Evolutionary conservation across 2,797 vertebrate genomes (phyloP).

Genomic region (Adelosebastes latens): DNA sequence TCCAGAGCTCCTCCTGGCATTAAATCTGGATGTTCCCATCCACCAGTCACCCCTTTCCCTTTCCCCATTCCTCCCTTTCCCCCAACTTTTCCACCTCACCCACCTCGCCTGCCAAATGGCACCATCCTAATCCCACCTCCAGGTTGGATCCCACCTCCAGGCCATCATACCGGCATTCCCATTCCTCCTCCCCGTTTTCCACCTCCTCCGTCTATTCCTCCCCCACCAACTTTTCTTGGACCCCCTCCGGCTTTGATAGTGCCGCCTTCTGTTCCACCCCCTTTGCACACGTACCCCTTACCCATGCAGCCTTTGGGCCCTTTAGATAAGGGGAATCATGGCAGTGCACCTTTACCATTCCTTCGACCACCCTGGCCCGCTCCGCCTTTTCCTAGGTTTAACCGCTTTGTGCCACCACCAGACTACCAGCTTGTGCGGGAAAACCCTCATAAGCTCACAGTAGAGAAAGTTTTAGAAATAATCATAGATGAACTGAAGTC

Average conservation of each 20-base stretch:
- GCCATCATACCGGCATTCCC: slow-evolving; percentile 74
- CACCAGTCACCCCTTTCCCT: slow-evolving; percentile 32
- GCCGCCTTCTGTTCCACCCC: slow-evolving; percentile 81
- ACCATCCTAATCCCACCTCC: slow-evolving; percentile 79
- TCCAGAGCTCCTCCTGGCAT: slow-evolving; percentile 72
- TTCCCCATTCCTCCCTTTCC: slow-evolving; percentile 60
- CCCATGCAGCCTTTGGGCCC: slow-evolving; percentile 83
- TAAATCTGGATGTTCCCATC: slow-evolving; percentile 13
- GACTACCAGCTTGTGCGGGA: slow-evolving; percentile 82
- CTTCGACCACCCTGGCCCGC: slow-evolving; percentile 86
- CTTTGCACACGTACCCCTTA: slow-evolving; percentile 81
- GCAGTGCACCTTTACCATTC: slow-evolving; percentile 35
- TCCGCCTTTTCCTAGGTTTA: slow-evolving; percentile 85
- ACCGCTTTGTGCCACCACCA: slow-evolving; percentile 91
- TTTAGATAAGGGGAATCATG: slow-evolving; percentile 82
- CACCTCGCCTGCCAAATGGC: slow-evolving; percentile 66
- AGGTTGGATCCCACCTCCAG: slow-evolving; percentile 83
- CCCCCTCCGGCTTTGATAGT: slow-evolving; percentile 83
- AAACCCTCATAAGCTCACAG: slow-evolving; percentile 87
- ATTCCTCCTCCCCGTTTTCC: slow-evolving; percentile 83
- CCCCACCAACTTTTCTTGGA: slow-evolving; percentile 77
- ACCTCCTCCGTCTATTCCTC: slow-evolving; percentile 76
- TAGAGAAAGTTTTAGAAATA: slow-evolving; percentile 89
- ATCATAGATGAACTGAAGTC: slow-evolving; percentile 91
- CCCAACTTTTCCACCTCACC: slow-evolving; percentile 55